Base-by-base conservation (phyloP, 2,888 invertebrate genomes). In the Oscheius sp. region DNA sequence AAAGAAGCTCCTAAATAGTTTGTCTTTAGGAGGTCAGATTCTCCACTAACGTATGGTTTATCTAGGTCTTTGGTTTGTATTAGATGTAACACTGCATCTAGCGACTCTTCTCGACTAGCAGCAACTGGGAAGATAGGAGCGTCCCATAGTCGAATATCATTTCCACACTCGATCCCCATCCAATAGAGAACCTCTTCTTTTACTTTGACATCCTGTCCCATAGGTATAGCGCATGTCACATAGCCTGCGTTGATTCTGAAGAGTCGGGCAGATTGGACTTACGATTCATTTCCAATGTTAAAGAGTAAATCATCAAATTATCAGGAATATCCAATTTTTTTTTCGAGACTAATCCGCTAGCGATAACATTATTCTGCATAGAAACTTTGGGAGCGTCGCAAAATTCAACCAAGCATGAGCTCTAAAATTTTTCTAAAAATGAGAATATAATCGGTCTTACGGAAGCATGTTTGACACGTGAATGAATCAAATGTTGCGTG, bases 151-250 rank as follows among this genome's bases (percentile, higher is more conserved):
- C n/a, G n/a, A n/a, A n/a, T n/a, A n/a, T n/a, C n/a, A n/a, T 45
- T 61, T 27, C 45, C 64, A 57, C 74, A 74, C 57, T 70, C 53
- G 52, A 65, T 57, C 17, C 69, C 72, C 46, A 72, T 72, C 74
- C 74, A 78, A 48, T 39, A 57, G 8, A 76, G 52, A 1, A 34
- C 52, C 23, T 69, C 46, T 50, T 50, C 39, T 27, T 45, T 69
- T 50, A 33, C 66, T 65, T 80, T 80, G n/a, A 80, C 67, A 68
- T 80, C 77, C n/a, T 72, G 68, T 0, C 53, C 50, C 6, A 70
- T 71, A 4, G 70, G 55, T 20, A 80, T 48, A 12, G 72, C 66
- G 23, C 75, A 52, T 8, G 71, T 78, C 33, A 73, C 71, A 53
- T 39, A 76, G 6, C 57, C 71, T 31, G n/a, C n/a, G n/a, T n/a